Evolutionary conservation across 2,113 vertebrate genomes (phyloP), one percentile per base, ranked within the genome.

Genomic region (Chelonoidis abingdonii): DNA sequence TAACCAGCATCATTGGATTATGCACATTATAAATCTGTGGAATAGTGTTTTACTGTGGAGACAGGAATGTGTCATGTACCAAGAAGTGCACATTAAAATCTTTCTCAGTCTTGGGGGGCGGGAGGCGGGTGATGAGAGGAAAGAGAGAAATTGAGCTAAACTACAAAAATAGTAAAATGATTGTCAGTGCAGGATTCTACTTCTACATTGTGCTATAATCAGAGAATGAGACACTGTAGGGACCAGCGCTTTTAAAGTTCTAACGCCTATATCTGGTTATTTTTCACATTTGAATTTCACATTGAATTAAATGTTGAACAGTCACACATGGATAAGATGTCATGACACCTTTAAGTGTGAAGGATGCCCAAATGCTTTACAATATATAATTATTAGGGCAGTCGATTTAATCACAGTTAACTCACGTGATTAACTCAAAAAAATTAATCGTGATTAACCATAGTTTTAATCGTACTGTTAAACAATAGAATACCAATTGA

Each of bases 51-150:
- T 78, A 90, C 87, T 24, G 38, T 91, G 89, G 84, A 95, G 82
- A 93, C 57, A 79, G 90, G 86, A 80, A 93, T 95, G 89, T 92
- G 84, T 92, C 94, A 80, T 75, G 10, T 96, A 92, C 90, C 93
- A 95, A 94, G 89, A 98, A 97, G 96, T 95, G 96, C 84, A 97
- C 57, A 91, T 95, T 97, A 95, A 97, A 82, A 97, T 96, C 95
- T 97, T 96, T 83, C 89, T 95, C 89, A 95, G 94, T 96, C 94
- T 95, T 97, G 6, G 53, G 53, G 8, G 44, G 44, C 8, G 19
- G 2, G 52, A 7, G 52, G 52, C 6, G 6, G 52, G 5, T 4
- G 52, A 44, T 44, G 52, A 19, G 7, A 54, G 53, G 94, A 84
- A 75, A 94, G 94, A 97, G 93, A 94, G 92, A 93, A 96, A 96